Evolutionary conservation across 92 coral and sea anemone genomes (phyloP), one percentile per base, ranked within the genome.

Genomic region (Ricordea florida): DNA sequence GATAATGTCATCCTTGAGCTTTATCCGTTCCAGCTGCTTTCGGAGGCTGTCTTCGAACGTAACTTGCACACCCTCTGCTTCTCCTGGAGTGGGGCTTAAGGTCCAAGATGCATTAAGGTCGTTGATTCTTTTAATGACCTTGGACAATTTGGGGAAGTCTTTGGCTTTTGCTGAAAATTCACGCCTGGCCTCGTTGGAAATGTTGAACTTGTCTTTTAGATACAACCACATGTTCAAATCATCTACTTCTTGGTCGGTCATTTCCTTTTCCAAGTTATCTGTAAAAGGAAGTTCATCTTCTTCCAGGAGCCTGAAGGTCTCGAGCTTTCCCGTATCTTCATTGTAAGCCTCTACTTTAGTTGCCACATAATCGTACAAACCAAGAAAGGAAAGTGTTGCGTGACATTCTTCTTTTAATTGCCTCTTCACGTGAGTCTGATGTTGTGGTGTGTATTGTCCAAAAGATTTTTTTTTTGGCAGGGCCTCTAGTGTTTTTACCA

Each of bases 271-370:
- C 0, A 10, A 16, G 24, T 24, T 58, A 20, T 34, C 69, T 6
- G 71, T 28, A 1, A 53, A 25, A 18, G 18, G 74, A 52, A 57
- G 47, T 32, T 79, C 26, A 2, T 57, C 61, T 1, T 78, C 62
- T 14, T 78, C 74, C n/a, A 76, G 40, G 9, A 85, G 58, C 33
- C 24, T 20, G 58, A 80, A 45, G 0, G 84, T 81, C 46, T 87
- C 79, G 31, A 53, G 66, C 63, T 34, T 15, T 26, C 68, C 38
- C 3, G 61, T 69, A 24, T 82, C 82, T 2, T 32, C 15, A 40
- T 82, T 87, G 36, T 22, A 87, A 22, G 78, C 56, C 33, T 88
- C 93, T 40, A 83, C 59, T 76, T 66, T 78, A 6, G 87, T 83
- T 10, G 89, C 86, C 21, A 72, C 37, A 46, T 50, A 88, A 23